phyloP scores from a whole-genome alignment of 2,888 invertebrate species.

The Halictus quadricinctus region DNA sequence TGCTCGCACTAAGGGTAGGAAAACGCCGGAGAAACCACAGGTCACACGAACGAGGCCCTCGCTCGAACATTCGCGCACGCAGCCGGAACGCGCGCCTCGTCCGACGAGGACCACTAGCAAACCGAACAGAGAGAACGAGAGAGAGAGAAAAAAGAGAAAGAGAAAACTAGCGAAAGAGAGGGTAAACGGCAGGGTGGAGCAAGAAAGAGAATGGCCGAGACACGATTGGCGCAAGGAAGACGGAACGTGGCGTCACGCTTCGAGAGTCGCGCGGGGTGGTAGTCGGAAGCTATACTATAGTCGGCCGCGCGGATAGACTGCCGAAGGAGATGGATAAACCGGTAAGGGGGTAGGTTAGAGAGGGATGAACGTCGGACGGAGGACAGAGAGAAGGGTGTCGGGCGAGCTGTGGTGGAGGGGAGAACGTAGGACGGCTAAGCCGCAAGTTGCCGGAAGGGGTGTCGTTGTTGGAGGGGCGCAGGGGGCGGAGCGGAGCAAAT shows the following conservation, averaged over 20 bases:
- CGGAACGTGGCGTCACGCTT: conserved; percentile 53
- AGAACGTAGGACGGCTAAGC: conserved; percentile 66
- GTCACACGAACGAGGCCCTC: conserved; percentile 73
- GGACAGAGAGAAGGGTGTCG: conserved; percentile 42
- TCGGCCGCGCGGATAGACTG: conserved; percentile 53
- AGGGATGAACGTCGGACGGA: conserved; percentile 15
- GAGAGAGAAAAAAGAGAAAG: conserved; percentile 14
- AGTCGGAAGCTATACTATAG: conserved; percentile 50
- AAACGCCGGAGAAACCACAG: conserved; percentile 78
- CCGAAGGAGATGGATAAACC: conserved; percentile 47
- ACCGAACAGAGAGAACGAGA: conserved; percentile 12
- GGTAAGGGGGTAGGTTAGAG: conserved; percentile 43
- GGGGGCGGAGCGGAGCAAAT: conserved; percentile 71
- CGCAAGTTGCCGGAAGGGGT: conserved; percentile 64
- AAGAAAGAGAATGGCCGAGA: conserved; percentile 36
- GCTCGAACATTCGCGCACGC: conserved; percentile 66
- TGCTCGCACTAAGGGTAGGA: conserved; percentile 74
- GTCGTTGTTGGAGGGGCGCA: conserved; percentile 52
- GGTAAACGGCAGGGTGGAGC: conserved; percentile 10
- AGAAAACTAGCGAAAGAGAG: conserved; percentile 31
- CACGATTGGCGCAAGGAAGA: conserved; percentile 6
- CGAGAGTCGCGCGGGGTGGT: conserved; percentile 64
- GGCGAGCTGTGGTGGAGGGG: conserved; percentile 25
- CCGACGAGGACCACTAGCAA: neutral
- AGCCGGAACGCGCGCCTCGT: conserved; percentile 44